Conservation (phyloP, 1,140 invertebrate species). For the Caligus rogercresseyi region DNA sequence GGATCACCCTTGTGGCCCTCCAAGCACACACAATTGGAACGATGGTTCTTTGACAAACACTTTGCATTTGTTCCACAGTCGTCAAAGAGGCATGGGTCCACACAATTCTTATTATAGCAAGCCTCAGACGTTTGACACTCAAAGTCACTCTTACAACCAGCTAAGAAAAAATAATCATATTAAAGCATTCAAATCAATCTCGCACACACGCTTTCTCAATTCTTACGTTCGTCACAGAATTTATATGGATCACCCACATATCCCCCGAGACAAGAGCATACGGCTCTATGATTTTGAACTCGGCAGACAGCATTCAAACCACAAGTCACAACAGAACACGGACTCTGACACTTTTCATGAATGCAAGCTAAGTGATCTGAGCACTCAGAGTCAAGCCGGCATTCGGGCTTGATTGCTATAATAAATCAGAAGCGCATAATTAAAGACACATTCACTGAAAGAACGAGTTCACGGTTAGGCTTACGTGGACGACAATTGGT, state of each 20-base stretch:
- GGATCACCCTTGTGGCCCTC: constrained; percentile 1
- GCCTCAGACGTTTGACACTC: constrained; percentile 25
- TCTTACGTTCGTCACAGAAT: constrained; percentile 40
- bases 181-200: constrained; percentile 2
- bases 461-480: no score
- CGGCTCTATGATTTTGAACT: constrained; percentile 46
- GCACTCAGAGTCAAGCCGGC: constrained; percentile 26
- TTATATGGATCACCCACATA: constrained; percentile 31
- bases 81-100: constrained; percentile 27
- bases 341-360: constrained; percentile 52
- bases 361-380: constrained; percentile 35
- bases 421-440: neutral
- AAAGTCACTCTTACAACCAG: constrained; percentile 4
- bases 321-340: constrained; percentile 56
- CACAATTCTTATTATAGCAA: constrained; percentile 26
- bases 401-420: constrained; percentile 23
- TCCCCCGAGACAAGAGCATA: constrained; percentile 27
- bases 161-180: constrained; percentile 3
- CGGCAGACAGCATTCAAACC: constrained; percentile 63
- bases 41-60: constrained; percentile 48
- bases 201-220: neutral
- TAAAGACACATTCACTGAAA: no score
- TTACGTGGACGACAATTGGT: constrained; percentile 21
- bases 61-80: constrained; percentile 57
- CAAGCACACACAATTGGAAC: constrained; percentile 52